A percentile compares a stretch with the other conserved stretches of the same genome.
These are phyloP conservation scores for Petrophora chlorosata DNA, from an alignment of 2,888 invertebrate genomes.

Conservation along the genomic window DNA sequence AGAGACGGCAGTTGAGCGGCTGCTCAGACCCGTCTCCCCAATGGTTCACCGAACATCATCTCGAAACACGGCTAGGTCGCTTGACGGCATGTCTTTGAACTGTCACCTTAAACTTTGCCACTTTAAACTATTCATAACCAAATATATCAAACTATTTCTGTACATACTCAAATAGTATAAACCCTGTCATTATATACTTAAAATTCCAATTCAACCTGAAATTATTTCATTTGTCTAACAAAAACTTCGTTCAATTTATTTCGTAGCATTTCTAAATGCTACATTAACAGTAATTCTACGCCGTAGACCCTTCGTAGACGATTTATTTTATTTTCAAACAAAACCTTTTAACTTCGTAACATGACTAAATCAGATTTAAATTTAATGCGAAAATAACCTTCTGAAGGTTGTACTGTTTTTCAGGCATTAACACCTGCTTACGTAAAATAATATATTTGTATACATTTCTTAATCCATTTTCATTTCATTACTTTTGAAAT, in stretches of 20 bases:
- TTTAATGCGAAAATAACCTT: conserved; percentile 6
- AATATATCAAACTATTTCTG: too few species aligned
- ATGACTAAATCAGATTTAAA: conserved; percentile 13
- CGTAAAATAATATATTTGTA: too few species aligned
- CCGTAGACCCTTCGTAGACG: conserved; percentile 4
- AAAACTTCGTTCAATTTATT: conserved; percentile 8
- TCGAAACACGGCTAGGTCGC: too few species aligned
- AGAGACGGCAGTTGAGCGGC: too few species aligned
- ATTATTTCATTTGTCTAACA: conserved; percentile 3
- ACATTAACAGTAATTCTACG: conserved; percentile 6
- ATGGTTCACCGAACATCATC: too few species aligned
- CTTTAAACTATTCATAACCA: too few species aligned
- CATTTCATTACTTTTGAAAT: too few species aligned
- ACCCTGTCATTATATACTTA: conserved; percentile 8
- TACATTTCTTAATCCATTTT: too few species aligned
- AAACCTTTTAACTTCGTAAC: conserved; percentile 15
- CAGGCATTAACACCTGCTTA: too few species aligned
- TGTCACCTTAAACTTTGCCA: too few species aligned
- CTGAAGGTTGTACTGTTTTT: background rate
- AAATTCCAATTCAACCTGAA: conserved; percentile 3
- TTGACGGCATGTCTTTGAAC: too few species aligned
- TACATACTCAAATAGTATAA: background rate
- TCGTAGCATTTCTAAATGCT: conserved; percentile 1
- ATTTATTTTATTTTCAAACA: conserved; percentile 21
- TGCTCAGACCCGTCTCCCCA: too few species aligned